Base-by-base conservation (phyloP, 2,797 vertebrate genomes). In the Gadopsis bispinosus region DNA sequence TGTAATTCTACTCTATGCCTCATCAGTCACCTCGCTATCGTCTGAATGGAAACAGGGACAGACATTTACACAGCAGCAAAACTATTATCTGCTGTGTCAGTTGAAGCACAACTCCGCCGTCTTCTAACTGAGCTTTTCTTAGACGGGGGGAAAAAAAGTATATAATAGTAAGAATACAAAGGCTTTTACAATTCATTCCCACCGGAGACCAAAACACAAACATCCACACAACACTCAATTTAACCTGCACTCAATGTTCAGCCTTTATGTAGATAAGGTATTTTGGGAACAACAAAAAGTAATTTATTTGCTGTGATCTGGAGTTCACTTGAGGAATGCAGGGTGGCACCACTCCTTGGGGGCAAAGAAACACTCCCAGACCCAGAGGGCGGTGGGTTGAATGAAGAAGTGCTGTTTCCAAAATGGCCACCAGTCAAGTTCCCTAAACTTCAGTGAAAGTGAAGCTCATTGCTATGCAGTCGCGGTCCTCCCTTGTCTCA, bases 381-480 rank as follows among this genome's bases (percentile, higher is more conserved):
- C 56, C 51, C 56, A 33, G 19, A 55, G 37, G 62, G 55, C 5
- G 10, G 8, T 19, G 9, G 56, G 35, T 63, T 71, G 41, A 77
- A 81, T 68, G 75, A 61, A 65, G 17, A 72, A 55, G 60, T 39
- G 13, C 47, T 77, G 35, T 79, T 77, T 85, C 67, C 29, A 82
- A 85, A 84, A 87, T 75, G 56, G 81, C 83, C 81, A 74, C 71
- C 69, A 4, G 56, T 80, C 74, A 80, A 71, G 67, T 81, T 78
- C 72, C 45, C 43, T 37, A 45, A 91, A 90, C 73, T 84, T 86
- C 51, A 55, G 62, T 83, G 53, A 88, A 88, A 87, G 73, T 73
- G 72, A 81, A 59, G 79, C 80, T 87, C 79, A 89, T 89, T 91
- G 69, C 47, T 66, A 92, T 92, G 89, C 90, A 77, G 87, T 5